Percentiles rank a stretch among this genome's conserved stretches.
Evolutionary conservation across 2,888 invertebrate genomes (phyloP).

Genomic region (Oxystoma pomonae): DNA sequence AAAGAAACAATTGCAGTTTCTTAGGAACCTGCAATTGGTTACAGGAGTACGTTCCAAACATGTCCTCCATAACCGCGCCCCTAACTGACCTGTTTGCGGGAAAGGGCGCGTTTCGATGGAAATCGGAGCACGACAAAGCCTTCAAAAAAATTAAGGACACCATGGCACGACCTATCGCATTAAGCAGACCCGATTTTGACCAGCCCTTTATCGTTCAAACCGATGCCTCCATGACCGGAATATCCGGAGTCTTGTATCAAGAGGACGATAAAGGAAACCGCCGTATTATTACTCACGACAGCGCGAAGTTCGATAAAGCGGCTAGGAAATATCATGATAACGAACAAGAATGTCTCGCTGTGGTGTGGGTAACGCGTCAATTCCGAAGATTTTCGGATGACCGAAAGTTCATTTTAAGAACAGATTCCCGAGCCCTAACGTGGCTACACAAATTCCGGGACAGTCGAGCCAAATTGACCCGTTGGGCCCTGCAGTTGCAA

Average conservation of each 20-base stretch:
- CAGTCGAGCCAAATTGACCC: no score
- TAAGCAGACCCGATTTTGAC: conserved; percentile 1
- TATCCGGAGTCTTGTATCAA: conserved; percentile 5
- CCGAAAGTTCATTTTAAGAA: no score
- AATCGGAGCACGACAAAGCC: background rate
- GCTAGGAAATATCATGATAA: conserved; percentile 1
- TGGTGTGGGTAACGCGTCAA: no score
- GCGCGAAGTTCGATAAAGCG: background rate
- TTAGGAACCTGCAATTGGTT: conserved; percentile 5
- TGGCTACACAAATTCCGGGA: no score
- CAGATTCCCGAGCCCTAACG: no score
- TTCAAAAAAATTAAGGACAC: conserved; percentile 5
- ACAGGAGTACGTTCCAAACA: conserved; percentile 6
- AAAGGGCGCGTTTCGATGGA: background rate
- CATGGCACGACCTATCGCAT: background rate
- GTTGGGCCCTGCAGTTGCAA: no score
- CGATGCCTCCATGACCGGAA: conserved; percentile 3
- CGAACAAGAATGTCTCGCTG: conserved; percentile 10
- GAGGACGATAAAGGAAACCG: background rate
- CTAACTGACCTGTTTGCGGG: background rate
- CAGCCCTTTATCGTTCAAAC: conserved; percentile 3
- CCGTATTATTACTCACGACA: background rate
- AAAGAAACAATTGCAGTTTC: conserved; percentile 9
- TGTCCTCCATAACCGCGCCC: background rate
- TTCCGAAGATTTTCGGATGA: no score